Evolutionary conservation across 1,140 invertebrate species (phyloP).

Genomic region (Elymnias hypermnestra): DNA sequence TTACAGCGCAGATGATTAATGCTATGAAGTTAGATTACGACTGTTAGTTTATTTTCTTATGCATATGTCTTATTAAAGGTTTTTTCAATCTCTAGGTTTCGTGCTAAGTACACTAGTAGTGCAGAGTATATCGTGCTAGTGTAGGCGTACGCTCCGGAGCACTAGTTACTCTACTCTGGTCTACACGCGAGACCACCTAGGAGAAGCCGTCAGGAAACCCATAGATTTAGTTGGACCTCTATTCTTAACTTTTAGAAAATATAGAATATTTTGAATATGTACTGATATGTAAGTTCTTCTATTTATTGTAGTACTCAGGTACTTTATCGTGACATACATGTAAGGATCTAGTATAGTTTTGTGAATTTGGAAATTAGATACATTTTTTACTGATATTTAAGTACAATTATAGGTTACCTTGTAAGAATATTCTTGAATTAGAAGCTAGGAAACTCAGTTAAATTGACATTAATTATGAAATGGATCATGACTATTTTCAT

Average conservation of each 20-base stretch:
- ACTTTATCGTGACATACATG: slow-evolving; percentile 65
- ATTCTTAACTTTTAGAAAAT: slow-evolving; percentile 50
- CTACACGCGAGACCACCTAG: slow-evolving; percentile 67
- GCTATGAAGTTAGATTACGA: slow-evolving; percentile 55
- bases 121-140: slow-evolving; percentile 71
- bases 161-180: slow-evolving; percentile 70
- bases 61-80: slow-evolving; percentile 53
- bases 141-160: slow-evolving; percentile 74
- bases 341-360: slow-evolving; percentile 51
- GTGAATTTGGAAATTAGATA: slow-evolving; percentile 52
- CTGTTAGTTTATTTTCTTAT: slow-evolving; percentile 42
- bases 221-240: slow-evolving; percentile 58
- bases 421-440: slow-evolving; percentile 49
- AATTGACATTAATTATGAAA: slow-evolving; percentile 43
- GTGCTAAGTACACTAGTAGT: slow-evolving; percentile 76
- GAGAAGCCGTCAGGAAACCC: slow-evolving; percentile 69
- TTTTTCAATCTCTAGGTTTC: slow-evolving; percentile 76
- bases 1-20: slow-evolving; percentile 57
- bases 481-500: slow-evolving; percentile 51
- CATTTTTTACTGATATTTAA: slow-evolving; percentile 60
- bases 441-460: slow-evolving; percentile 46
- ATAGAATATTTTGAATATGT: slow-evolving; percentile 63
- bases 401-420: slow-evolving; percentile 70
- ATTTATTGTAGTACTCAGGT: slow-evolving; percentile 74
- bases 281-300: slow-evolving; percentile 70